Conservation (phyloP, 35 echinoderm and acorn worm genomes). For the Ptychodera flava region DNA sequence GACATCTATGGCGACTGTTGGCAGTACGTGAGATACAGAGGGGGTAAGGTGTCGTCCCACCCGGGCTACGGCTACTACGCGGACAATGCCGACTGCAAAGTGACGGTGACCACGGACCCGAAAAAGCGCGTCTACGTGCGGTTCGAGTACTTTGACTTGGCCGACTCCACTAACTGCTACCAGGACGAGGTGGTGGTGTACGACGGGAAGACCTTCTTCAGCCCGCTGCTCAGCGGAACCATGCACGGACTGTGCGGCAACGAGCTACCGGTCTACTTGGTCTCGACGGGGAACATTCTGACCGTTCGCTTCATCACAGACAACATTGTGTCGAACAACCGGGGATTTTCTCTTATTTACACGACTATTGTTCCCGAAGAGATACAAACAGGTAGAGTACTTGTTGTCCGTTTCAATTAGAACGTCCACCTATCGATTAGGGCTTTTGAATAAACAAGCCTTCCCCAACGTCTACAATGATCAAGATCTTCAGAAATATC, state of each 20-base stretch:
- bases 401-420: neutral
- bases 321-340: slow-evolving; percentile 49
- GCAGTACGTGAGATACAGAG: slow-evolving; percentile 46
- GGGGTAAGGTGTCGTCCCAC: slow-evolving; percentile 74
- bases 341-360: slow-evolving; percentile 74
- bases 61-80: slow-evolving; percentile 48
- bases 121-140: slow-evolving; percentile 36
- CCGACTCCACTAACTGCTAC: slow-evolving; percentile 73
- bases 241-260: slow-evolving; percentile 74
- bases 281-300: slow-evolving; percentile 69
- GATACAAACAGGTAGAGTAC: slow-evolving; percentile 18
- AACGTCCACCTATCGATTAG: neutral
- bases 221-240: slow-evolving; percentile 56
- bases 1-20: slow-evolving; percentile 58
- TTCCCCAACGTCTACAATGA: too few relatives aligned
- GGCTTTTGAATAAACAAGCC: neutral
- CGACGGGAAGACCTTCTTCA: slow-evolving; percentile 54
- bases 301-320: slow-evolving; percentile 92
- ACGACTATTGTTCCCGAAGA: slow-evolving; percentile 55
- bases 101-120: slow-evolving; percentile 48
- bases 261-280: slow-evolving; percentile 30
- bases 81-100: slow-evolving; percentile 79
- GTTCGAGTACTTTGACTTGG: slow-evolving; percentile 75
- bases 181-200: slow-evolving; percentile 81
- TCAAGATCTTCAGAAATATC: too few relatives aligned